Conservation (phyloP, 2,888 invertebrate genomes). For the Acanthococcus lagerstroemiae region DNA sequence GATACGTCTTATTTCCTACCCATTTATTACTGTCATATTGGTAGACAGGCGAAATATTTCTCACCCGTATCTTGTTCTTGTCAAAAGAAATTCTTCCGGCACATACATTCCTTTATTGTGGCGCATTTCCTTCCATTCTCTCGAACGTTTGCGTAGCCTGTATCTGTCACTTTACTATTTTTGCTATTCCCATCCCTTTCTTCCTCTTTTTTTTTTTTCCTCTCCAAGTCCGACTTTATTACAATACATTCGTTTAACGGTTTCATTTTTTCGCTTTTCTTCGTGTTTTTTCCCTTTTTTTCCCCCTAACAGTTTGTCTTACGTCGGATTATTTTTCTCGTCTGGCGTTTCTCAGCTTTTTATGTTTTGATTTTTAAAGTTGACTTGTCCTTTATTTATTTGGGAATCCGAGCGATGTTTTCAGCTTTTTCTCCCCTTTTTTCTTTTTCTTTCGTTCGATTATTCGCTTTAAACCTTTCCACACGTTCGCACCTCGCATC, state of each 20-base stretch:
- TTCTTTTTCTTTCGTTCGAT: background rate
- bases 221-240: background rate
- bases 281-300: background rate
- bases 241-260: slow-evolving; percentile 17
- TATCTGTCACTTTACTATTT: slow-evolving; percentile 18
- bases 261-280: background rate
- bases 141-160: background rate
- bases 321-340: background rate
- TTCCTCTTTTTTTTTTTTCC: background rate
- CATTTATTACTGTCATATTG: slow-evolving; percentile 20
- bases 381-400: background rate
- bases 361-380: slow-evolving; percentile 13
- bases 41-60: slow-evolving; percentile 9
- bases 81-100: slow-evolving; percentile 10
- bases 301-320: background rate
- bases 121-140: background rate
- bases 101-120: slow-evolving; percentile 7
- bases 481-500: too few species aligned
- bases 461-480: background rate
- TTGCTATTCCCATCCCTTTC: slow-evolving; percentile 3
- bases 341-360: background rate
- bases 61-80: slow-evolving; percentile 11
- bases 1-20: slow-evolving; percentile 15
- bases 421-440: background rate
- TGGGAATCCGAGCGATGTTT: background rate